These are phyloP conservation scores for Leucophenga maculata DNA, from an alignment of 2,888 invertebrate species.

Conservation along the genomic window DNA sequence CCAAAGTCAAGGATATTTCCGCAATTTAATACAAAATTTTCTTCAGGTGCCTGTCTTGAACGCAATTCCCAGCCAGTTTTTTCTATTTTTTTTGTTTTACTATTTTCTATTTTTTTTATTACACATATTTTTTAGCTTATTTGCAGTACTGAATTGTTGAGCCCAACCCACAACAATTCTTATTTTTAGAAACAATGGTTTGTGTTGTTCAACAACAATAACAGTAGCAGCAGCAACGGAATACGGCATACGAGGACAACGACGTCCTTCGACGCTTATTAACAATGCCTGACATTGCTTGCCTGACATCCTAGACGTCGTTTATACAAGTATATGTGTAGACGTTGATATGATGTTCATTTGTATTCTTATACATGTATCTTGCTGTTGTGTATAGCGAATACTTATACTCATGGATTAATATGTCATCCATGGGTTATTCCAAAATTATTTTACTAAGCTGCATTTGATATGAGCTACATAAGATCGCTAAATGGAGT, in stretches of 20 bases:
- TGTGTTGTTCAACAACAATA: too few species aligned
- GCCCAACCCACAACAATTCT: neutral
- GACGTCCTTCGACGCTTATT: conserved; percentile 22
- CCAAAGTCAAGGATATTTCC: conserved; percentile 6
- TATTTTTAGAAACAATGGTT: conserved; percentile 15
- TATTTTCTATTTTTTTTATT: too few species aligned
- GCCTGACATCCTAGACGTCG: neutral
- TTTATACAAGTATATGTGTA: too few species aligned
- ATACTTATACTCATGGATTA: too few species aligned
- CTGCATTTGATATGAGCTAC: too few species aligned
- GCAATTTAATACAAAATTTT: neutral
- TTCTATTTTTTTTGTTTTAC: neutral
- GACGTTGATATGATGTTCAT: neutral
- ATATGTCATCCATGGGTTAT: too few species aligned
- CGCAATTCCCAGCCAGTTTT: neutral
- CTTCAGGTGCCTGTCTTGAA: neutral
- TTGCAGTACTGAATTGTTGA: too few species aligned
- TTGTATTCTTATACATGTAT: neutral
- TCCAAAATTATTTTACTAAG: too few species aligned
- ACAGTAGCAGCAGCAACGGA: too few species aligned
- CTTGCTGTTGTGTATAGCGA: neutral
- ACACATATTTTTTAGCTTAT: too few species aligned
- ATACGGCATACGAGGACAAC: neutral
- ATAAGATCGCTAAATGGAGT: too few species aligned
- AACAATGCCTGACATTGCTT: conserved; percentile 10